A percentile compares a stretch with the other conserved stretches of the same genome.
phyloP scores from a whole-genome alignment of 2,888 invertebrate genomes.

The Agonopterix alstromeriana region DNA sequence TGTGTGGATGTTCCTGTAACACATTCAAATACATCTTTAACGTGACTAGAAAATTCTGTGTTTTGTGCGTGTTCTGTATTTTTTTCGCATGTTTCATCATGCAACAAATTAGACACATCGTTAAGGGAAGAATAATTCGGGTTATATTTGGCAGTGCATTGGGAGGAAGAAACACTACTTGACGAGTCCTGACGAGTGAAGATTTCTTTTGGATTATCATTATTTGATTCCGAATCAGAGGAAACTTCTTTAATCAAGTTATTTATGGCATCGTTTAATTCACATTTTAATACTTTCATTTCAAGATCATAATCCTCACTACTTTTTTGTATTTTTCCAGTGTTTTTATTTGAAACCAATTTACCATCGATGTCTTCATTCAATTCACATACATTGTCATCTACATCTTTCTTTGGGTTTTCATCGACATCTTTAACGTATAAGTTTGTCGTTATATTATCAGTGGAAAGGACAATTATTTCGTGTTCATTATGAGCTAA shows the following conservation, averaged over 20 bases:
- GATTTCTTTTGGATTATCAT: slow-evolving; percentile 37
- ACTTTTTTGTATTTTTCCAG: slow-evolving; percentile 8
- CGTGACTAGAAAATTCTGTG: slow-evolving; percentile 36
- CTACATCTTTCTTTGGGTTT: neutral
- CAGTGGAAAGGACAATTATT: slow-evolving; percentile 56
- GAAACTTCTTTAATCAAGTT: slow-evolving; percentile 63
- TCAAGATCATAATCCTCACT: slow-evolving; percentile 43
- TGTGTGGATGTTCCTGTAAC: slow-evolving; percentile 42
- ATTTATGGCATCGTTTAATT: slow-evolving; percentile 65
- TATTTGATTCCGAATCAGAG: slow-evolving; percentile 46
- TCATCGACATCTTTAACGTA: slow-evolving; percentile 53
- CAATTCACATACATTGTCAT: neutral
- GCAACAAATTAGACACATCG: slow-evolving; percentile 76
- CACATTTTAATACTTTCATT: slow-evolving; percentile 64
- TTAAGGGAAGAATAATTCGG: slow-evolving; percentile 76
- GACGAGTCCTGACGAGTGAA: slow-evolving; percentile 76
- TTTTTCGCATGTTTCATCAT: slow-evolving; percentile 49
- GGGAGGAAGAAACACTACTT: slow-evolving; percentile 80
- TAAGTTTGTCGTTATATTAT: slow-evolving; percentile 55
- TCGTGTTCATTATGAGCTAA: slow-evolving; percentile 31
- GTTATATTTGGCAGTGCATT: slow-evolving; percentile 83
- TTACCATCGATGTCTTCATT: too few species aligned
- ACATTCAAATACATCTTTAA: slow-evolving; percentile 64
- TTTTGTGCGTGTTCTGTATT: slow-evolving; percentile 21
- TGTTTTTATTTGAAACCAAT: too few species aligned